A percentile compares a stretch with the other conserved stretches of the same genome.
Conservation (phyloP, 2,888 invertebrate species). For the Rotaria macrura region DNA sequence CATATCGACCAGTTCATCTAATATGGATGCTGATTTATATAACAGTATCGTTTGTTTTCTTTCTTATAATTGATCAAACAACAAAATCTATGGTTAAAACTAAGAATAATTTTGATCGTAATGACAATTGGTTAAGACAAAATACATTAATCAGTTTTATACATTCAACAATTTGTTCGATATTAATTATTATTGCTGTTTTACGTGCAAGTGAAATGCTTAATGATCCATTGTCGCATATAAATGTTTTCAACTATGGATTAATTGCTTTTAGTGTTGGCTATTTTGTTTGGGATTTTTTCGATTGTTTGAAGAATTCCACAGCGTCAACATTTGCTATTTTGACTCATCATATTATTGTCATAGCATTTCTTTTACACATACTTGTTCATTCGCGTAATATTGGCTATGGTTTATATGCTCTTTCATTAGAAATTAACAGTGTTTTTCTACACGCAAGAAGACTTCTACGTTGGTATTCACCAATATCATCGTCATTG, state of each 20-base stretch:
- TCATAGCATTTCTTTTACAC: neutral
- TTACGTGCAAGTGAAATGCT: neutral
- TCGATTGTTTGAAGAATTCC: neutral
- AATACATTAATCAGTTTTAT: neutral
- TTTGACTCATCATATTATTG: neutral
- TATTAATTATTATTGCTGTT: neutral
- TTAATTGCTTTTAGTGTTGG: neutral
- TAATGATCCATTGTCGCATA: neutral
- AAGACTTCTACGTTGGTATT: neutral
- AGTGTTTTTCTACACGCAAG: slow-evolving; percentile 47
- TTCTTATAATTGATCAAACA: neutral
- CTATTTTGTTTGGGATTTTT: neutral
- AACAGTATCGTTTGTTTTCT: neutral
- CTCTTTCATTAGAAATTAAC: slow-evolving; percentile 46
- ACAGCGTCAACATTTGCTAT: neutral
- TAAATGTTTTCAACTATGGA: neutral
- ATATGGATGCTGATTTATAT: neutral
- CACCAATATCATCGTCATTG: neutral
- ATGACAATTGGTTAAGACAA: neutral
- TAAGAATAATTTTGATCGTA: too few relatives aligned
- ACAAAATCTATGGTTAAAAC: neutral
- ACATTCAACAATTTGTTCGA: neutral
- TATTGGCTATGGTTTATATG: slow-evolving; percentile 45
- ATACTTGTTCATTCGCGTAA: slow-evolving; percentile 36
- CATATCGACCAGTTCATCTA: neutral